These are phyloP conservation scores for Sitobion miscanthi DNA, from an alignment of 1,140 invertebrate genomes.

Conservation along the genomic window DNA sequence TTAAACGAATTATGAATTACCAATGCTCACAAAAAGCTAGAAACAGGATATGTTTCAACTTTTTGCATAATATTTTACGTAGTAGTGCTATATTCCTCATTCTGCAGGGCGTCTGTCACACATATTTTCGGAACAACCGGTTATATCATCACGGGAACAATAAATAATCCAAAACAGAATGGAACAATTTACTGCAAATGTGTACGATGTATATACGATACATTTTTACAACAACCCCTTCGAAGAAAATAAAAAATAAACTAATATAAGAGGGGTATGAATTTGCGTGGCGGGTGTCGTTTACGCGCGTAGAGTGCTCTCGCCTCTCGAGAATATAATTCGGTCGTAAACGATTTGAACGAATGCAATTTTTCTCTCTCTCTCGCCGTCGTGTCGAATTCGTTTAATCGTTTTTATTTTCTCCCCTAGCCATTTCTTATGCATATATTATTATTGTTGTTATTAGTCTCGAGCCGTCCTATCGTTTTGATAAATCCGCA, in stretches of 20 bases:
- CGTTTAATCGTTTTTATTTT: slow-evolving; percentile 16
- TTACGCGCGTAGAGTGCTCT: neutral
- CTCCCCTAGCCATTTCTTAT: neutral
- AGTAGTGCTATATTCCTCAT: no score
- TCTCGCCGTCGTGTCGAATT: neutral
- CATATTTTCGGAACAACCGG: neutral
- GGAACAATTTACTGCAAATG: neutral
- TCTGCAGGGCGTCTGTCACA: neutral
- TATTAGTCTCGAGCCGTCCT: neutral
- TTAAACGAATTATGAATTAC: no score
- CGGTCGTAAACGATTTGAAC: neutral
- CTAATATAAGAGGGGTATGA: neutral
- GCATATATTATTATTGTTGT: neutral
- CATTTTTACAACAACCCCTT: neutral
- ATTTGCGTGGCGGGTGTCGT: neutral
- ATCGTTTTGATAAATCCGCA: neutral
- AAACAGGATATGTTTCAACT: no score
- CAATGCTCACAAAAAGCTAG: no score
- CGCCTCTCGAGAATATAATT: neutral
- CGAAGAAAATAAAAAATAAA: neutral
- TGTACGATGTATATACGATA: neutral
- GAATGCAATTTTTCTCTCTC: neutral
- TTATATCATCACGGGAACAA: neutral
- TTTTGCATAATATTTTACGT: no score
- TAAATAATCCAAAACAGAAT: neutral